Conservation (phyloP, 1,140 invertebrate genomes). For the Choristoneura fumiferana region DNA sequence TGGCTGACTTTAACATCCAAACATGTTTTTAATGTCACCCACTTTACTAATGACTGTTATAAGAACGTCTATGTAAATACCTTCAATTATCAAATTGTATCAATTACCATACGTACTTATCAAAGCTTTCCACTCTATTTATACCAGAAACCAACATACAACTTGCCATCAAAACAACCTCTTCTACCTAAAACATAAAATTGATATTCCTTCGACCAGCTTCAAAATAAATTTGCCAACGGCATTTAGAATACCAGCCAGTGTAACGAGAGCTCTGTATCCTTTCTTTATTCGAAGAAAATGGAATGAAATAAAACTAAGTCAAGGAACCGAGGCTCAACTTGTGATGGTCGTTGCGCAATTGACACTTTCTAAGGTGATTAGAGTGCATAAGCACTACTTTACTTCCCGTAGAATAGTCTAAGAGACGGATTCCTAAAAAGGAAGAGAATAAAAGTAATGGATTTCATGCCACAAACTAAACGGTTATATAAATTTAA, state of each 20-base stretch:
- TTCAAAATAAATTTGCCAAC: not conserved
- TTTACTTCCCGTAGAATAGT: conserved; percentile 8
- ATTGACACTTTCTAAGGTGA: conserved; percentile 11
- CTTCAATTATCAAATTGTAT: conserved; percentile 5
- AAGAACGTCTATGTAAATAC: conserved; percentile 1
- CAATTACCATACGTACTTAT: conserved; percentile 1
- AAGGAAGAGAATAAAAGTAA: too few relatives aligned
- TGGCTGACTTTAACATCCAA: too few relatives aligned
- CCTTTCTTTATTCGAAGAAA: not conserved
- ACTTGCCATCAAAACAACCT: not conserved
- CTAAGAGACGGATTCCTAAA: not conserved
- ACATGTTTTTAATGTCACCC: too few relatives aligned
- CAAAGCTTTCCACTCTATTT: conserved; percentile 7
- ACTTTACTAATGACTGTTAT: too few relatives aligned
- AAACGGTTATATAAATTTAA: too few relatives aligned
- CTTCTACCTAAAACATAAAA: not conserved
- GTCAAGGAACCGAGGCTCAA: not conserved
- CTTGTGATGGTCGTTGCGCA: conserved; percentile 2
- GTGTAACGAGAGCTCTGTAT: not conserved
- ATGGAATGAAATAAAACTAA: not conserved
- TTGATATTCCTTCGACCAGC: not conserved
- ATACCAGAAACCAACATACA: not conserved
- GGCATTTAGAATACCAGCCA: not conserved
- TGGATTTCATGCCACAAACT: too few relatives aligned
- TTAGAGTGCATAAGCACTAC: not conserved